These are phyloP conservation scores for Bos javanicus DNA, from an alignment of 2,113 vertebrate genomes.

Conservation along the genomic window DNA sequence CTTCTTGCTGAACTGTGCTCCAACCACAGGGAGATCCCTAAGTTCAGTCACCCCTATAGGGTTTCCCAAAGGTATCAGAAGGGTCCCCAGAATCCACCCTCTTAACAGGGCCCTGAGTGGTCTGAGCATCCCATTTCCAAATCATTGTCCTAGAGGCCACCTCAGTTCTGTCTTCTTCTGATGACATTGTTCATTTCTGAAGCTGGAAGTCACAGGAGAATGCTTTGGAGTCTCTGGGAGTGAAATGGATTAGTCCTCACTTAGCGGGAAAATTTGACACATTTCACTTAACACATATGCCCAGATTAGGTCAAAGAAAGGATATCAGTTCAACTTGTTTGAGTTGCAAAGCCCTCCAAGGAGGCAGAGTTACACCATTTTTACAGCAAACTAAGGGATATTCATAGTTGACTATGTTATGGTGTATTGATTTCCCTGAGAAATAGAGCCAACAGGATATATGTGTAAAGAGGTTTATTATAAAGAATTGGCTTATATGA, in stretches of 20 bases:
- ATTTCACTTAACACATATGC: not conserved
- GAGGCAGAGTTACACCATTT: slow-evolving; percentile 20
- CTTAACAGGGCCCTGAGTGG: not conserved
- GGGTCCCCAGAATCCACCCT: not conserved
- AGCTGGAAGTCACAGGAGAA: not conserved
- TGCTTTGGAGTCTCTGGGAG: not conserved
- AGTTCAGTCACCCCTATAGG: not conserved
- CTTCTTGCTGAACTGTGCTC: not conserved
- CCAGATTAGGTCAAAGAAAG: slow-evolving; percentile 65
- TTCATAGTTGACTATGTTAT: not conserved
- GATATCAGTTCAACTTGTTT: slow-evolving; percentile 69
- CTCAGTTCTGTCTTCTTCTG: not conserved
- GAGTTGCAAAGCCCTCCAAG: slow-evolving; percentile 61
- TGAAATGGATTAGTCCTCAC: not conserved
- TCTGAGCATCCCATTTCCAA: not conserved
- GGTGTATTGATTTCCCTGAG: not conserved
- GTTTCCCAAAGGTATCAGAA: not conserved
- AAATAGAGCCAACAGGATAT: not conserved
- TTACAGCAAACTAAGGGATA: slow-evolving; percentile 29
- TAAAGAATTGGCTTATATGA: not conserved
- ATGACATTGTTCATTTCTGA: not conserved
- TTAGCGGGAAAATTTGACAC: not conserved
- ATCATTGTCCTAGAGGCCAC: not conserved
- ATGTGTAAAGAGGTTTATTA: not conserved
- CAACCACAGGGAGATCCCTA: not conserved